Base-by-base conservation (phyloP, 2,113 vertebrate species). In the Telmatochromis brachygnathus region DNA sequence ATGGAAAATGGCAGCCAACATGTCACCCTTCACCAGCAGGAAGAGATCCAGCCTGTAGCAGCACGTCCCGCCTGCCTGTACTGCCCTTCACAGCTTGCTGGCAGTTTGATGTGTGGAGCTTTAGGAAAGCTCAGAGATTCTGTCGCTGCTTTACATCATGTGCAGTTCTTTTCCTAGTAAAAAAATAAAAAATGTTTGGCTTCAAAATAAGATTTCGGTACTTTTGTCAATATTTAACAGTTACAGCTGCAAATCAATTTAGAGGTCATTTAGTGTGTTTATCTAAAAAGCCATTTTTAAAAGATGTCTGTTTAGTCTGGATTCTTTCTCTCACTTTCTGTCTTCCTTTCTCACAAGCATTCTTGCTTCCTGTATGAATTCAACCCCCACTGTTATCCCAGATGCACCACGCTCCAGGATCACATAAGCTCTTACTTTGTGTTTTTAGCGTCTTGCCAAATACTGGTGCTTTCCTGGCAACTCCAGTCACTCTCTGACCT, bases 1-100 rank as follows among this genome's bases (percentile, higher is more conserved):
- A 85, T 82, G 89, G 80, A 86, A 89, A 88, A 91, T 91, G 93
- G 90, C 94, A 91, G 94, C 94, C 95, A 96, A 91, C 84, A 84
- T 82, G 87, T 93, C 91, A 79, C 85, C 84, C 91, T 60, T 84
- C 85, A 83, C 88, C 91, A 93, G 92, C 93, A 86, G 93, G 92
- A 90, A 86, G 91, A 81, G 87, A 89, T 90, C 87, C 56, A 81
- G 90, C 83, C 86, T 86, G 88, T 30, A 87, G 89, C 91, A 42
- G 84, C 39, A 11, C 33, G 21, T 70, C 86, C 62, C 21, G 79
- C 84, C 88, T 81, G 90, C 93, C 85, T 90, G 84, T 83, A 30
- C 81, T 58, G 81, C 85, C 89, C 90, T 86, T 87, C 88, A 33
- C 87, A 45, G 84, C 56, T 92, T 75, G 81, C 86, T 91, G 92